Base-by-base conservation (phyloP, 1,140 invertebrate species). In the Drosophila quadrilineata region DNA sequence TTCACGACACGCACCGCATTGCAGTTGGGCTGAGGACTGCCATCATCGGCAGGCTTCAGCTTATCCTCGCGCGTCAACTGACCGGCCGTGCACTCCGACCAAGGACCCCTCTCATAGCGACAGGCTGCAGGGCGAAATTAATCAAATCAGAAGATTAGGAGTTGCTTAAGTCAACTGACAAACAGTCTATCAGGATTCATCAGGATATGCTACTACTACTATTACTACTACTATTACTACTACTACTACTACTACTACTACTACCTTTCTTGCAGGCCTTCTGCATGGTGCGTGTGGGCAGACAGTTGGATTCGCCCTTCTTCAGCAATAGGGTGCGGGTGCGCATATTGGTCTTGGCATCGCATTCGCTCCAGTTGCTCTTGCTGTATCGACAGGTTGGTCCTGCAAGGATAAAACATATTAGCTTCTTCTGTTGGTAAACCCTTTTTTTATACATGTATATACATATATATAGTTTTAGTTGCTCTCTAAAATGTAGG, bases 221-320 rank as follows among this genome's bases (percentile, higher is more conserved):
- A n/a, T n/a, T n/a, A n/a, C n/a, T n/a, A n/a, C n/a, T n/a, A n/a
- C n/a, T n/a, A n/a, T n/a, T n/a, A n/a, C n/a, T n/a, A n/a, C n/a
- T n/a, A n/a, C n/a, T n/a, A n/a, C n/a, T n/a, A n/a, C n/a, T n/a
- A n/a, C 2, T 26, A 21, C 0, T 9, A 56, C 67, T 88, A n/a
- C n/a, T 91, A 96, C 95, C 94, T 93, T 96, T 96, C 90, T 96
- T 97, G 92, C 96, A 97, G 79, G 96, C 96, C 91, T 96, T 96
- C 88, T 95, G 93, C 67, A 97, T 95, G 9, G 93, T 95, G 90
- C 96, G 95, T 29, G 93, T 94, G 53, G 92, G 91, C 75, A 95
- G 93, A 90, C 96, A 97, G 50, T 91, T 92, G 16, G 92, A 91
- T 76, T 95, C 94, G 40, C 95, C 95, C 85, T 95, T 95, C 90